These are phyloP conservation scores for Prionace glauca DNA, from an alignment of 2,797 vertebrate species.

Conservation along the genomic window DNA sequence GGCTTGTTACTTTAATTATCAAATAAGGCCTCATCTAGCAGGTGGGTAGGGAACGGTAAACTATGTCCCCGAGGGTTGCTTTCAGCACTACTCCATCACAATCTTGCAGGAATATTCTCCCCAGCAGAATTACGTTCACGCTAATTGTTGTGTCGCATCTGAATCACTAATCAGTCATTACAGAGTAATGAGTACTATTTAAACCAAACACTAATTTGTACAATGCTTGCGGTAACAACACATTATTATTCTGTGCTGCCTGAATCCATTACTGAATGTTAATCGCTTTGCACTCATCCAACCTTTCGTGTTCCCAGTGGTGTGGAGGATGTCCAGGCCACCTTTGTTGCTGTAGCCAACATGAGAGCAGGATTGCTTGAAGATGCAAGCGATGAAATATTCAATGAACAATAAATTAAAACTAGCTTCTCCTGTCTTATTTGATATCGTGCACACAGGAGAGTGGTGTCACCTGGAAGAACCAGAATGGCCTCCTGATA, in stretches of 20 bases:
- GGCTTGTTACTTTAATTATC: neutral
- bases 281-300: neutral
- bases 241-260: slow-evolving; percentile 4
- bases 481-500: neutral
- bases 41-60: neutral
- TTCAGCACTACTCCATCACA: neutral
- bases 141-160: neutral
- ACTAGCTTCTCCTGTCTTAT: neutral
- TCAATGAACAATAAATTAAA: neutral
- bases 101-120: neutral
- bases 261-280: neutral
- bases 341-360: neutral
- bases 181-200: slow-evolving; percentile 3
- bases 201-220: neutral
- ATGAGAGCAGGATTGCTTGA: no score
- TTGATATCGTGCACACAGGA: neutral
- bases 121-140: neutral
- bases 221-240: neutral
- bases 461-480: neutral
- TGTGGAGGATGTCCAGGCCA: neutral
- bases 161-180: slow-evolving; percentile 12
- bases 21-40: neutral
- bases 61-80: neutral
- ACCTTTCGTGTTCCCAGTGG: neutral
- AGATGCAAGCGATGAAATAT: neutral